A percentile compares a stretch with the other conserved stretches of the same genome.
Evolutionary conservation across 1,140 invertebrate genomes (phyloP).

Genomic region (Ooceraea biroi): DNA sequence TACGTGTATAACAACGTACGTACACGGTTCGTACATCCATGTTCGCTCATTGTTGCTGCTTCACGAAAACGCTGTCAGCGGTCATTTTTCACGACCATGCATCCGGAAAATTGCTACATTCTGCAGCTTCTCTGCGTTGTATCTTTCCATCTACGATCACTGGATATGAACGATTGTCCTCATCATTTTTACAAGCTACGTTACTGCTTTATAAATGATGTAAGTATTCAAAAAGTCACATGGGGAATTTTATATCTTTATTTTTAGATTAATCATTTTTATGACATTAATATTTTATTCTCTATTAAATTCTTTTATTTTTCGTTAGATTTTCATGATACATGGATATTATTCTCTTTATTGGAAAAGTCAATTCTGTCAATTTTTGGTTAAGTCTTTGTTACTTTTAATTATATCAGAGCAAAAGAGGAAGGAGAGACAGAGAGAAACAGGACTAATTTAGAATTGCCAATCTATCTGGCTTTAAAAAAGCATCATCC

Average conservation of each 20-base stretch:
- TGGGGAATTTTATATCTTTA: neutral
- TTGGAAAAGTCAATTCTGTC: neutral
- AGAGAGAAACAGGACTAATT: neutral
- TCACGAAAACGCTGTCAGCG: slow-evolving; percentile 38
- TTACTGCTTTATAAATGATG: neutral
- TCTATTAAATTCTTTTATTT: neutral
- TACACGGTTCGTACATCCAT: slow-evolving; percentile 34
- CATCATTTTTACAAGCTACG: slow-evolving; percentile 5
- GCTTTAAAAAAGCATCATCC: slow-evolving; percentile 43
- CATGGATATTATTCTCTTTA: neutral
- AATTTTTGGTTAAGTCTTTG: slow-evolving; percentile 3
- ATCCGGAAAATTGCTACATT: slow-evolving; percentile 40
- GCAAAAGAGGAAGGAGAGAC: neutral
- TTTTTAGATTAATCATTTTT: neutral
- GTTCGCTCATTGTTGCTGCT: slow-evolving; percentile 35
- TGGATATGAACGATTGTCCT: neutral
- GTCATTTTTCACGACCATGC: slow-evolving; percentile 33
- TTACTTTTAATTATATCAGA: neutral
- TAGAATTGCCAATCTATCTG: slow-evolving; percentile 35
- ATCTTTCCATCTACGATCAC: slow-evolving; percentile 9
- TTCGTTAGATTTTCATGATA: neutral
- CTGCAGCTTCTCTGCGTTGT: neutral
- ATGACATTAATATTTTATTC: neutral
- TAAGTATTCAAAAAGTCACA: neutral
- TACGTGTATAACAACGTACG: slow-evolving; percentile 47